Percentiles rank a stretch among this genome's conserved stretches.
phyloP scores from a whole-genome alignment of 2,113 vertebrate genomes.

The Tachuris rubrigastra region DNA sequence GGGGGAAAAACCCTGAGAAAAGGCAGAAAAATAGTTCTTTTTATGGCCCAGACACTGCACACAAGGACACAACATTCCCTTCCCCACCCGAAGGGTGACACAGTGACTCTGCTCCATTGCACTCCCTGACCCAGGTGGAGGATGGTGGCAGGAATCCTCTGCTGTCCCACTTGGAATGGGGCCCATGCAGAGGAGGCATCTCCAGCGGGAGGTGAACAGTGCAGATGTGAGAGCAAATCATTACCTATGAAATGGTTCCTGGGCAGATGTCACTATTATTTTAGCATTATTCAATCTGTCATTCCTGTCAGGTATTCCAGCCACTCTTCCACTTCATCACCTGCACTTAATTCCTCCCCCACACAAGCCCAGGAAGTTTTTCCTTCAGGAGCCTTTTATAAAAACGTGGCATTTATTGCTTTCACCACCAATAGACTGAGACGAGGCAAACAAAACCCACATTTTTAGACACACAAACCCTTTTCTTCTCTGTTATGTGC shows the following conservation, averaged over 20 bases:
- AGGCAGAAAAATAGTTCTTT: background rate
- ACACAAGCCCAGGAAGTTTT: background rate
- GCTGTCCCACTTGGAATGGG: background rate
- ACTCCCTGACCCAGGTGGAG: accelerated
- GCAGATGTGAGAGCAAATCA: background rate
- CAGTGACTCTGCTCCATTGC: accelerated
- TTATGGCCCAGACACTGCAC: background rate
- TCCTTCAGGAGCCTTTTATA: background rate
- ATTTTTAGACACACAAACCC: background rate
- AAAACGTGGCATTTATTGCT: background rate
- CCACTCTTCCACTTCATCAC: background rate
- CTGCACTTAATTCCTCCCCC: background rate
- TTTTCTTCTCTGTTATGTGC: background rate
- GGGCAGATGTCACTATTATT: accelerated
- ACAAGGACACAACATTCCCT: background rate
- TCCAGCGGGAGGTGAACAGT: accelerated
- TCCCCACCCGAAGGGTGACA: accelerated
- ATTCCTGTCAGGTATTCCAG: background rate
- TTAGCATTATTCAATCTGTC: background rate
- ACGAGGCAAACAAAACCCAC: background rate
- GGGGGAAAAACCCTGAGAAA: background rate
- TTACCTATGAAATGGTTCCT: accelerated
- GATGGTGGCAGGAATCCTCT: background rate
- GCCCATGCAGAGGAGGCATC: accelerated
- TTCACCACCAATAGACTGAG: background rate